Percentiles rank a stretch among this genome's conserved stretches.
Evolutionary conservation across 1,140 invertebrate species (phyloP).

Genomic region (Cotesia glomerata): DNA sequence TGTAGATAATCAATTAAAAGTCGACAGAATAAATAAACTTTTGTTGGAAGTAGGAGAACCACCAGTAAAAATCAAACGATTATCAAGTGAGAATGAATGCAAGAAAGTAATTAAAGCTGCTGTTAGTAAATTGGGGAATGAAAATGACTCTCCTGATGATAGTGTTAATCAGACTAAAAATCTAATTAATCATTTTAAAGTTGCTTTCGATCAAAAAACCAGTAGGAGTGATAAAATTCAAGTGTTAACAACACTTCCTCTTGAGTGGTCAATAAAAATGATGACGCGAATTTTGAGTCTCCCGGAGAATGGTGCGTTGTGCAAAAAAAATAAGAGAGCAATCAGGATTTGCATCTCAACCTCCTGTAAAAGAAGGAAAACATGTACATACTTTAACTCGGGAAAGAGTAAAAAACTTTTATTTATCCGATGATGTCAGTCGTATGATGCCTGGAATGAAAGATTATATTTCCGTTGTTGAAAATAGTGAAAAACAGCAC

Average conservation of each 20-base stretch:
- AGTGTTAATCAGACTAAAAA: background rate
- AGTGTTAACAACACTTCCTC: slow-evolving; percentile 29
- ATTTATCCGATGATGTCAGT: slow-evolving; percentile 4
- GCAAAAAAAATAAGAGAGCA: slow-evolving; percentile 12
- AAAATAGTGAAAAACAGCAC: background rate
- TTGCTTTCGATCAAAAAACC: slow-evolving; percentile 9
- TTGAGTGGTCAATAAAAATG: slow-evolving; percentile 14
- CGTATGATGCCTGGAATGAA: slow-evolving; percentile 20
- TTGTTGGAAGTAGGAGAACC: slow-evolving; percentile 8
- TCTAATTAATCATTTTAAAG: slow-evolving; percentile 10
- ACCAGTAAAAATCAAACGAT: slow-evolving; percentile 13
- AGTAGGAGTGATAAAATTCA: slow-evolving; percentile 25
- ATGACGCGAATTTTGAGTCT: background rate
- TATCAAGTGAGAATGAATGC: slow-evolving; percentile 8
- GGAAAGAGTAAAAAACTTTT: slow-evolving; percentile 8
- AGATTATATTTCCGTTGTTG: slow-evolving; percentile 13
- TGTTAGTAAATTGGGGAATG: slow-evolving; percentile 9
- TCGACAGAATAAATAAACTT: slow-evolving; percentile 3
- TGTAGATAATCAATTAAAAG: slow-evolving; percentile 10
- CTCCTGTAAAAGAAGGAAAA: background rate
- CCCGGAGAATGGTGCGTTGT: background rate
- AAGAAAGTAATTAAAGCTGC: slow-evolving; percentile 5
- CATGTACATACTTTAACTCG: background rate
- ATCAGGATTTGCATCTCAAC: background rate
- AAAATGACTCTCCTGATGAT: slow-evolving; percentile 2